Conservation (phyloP, 2,113 vertebrate species). For the Corythornis vintsioides region DNA sequence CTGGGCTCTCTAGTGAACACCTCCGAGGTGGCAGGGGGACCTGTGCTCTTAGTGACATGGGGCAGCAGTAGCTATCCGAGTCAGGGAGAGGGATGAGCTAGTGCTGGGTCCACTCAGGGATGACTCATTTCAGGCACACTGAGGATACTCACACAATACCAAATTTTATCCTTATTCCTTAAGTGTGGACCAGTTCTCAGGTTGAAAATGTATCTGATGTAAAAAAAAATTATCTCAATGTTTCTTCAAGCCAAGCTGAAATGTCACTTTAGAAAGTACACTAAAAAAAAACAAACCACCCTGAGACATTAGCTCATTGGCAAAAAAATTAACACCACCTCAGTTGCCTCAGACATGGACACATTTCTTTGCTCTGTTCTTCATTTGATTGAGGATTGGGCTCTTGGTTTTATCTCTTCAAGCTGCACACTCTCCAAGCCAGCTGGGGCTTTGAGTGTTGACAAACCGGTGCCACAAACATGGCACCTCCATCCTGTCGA, state of each 20-base stretch:
- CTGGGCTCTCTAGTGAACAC: background rate
- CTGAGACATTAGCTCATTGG: conserved; percentile 27
- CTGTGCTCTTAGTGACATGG: fast-evolving
- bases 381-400: background rate
- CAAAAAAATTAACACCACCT: conserved; percentile 30
- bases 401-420: background rate
- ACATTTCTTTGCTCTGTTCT: background rate
- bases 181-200: background rate
- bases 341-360: background rate
- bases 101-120: background rate
- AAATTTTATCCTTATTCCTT: background rate
- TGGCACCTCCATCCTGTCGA: background rate
- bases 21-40: background rate
- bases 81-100: background rate
- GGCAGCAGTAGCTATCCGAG: background rate
- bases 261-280: conserved; percentile 9
- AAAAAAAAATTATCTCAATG: background rate
- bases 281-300: background rate
- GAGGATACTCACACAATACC: background rate
- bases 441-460: background rate
- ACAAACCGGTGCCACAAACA: background rate
- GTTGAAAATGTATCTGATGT: background rate
- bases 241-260: conserved; percentile 43
- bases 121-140: background rate
- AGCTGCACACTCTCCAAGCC: background rate